Evolutionary conservation across 2,888 invertebrate genomes (phyloP).

Genomic region (Microctonus hyperodae): DNA sequence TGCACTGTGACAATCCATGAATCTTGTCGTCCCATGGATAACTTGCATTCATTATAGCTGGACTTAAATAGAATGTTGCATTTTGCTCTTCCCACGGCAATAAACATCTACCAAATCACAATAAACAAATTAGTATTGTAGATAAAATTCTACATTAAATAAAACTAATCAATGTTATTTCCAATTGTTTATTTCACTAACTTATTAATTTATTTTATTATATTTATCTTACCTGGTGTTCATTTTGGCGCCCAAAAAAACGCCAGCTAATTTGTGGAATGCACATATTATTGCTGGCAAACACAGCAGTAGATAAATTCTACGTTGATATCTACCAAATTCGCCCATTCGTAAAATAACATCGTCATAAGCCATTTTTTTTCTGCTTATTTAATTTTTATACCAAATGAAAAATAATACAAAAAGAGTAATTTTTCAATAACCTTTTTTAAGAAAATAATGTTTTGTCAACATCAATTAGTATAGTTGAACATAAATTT

Average conservation of each 20-base stretch:
- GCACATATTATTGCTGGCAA: slow-evolving; percentile 76
- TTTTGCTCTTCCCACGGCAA: slow-evolving; percentile 68
- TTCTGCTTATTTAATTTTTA: slow-evolving; percentile 30
- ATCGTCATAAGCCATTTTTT: slow-evolving; percentile 75
- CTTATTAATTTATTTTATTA: background rate
- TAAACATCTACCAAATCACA: slow-evolving; percentile 65
- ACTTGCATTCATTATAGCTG: slow-evolving; percentile 63
- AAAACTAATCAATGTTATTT: slow-evolving; percentile 3
- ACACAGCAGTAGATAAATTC: slow-evolving; percentile 74
- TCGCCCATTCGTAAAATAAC: slow-evolving; percentile 73
- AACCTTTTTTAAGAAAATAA: background rate
- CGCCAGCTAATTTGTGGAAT: slow-evolving; percentile 76
- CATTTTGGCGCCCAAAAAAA: slow-evolving; percentile 74
- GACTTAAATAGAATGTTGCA: slow-evolving; percentile 64
- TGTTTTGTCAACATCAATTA: background rate
- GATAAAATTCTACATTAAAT: no score
- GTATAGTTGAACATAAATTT: background rate
- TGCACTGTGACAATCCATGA: slow-evolving; percentile 66
- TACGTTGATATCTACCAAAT: slow-evolving; percentile 75
- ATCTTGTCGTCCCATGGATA: slow-evolving; percentile 66
- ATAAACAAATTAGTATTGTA: slow-evolving; percentile 15
- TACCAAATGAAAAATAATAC: background rate
- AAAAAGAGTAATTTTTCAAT: background rate
- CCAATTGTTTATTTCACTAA: background rate
- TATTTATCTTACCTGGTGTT: slow-evolving; percentile 66